Conservation (phyloP, 2,888 invertebrate genomes). For the Dermolepida albohirtum region DNA sequence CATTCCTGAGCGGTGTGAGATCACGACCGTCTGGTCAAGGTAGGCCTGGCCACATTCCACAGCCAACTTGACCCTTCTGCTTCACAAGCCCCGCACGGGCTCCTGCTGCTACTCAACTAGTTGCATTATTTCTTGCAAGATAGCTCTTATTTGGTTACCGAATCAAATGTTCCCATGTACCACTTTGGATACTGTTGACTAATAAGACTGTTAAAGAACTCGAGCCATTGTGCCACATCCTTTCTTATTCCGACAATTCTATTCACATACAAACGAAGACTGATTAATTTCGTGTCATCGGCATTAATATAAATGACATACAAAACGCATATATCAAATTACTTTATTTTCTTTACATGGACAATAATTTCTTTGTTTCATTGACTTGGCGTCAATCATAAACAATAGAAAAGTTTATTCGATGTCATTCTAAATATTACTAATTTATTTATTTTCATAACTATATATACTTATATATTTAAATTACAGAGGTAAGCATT, state of each 20-base stretch:
- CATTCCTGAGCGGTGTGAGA: conserved; percentile 63
- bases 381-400: conserved; percentile 9
- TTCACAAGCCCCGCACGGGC: conserved; percentile 52
- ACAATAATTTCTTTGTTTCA: conserved; percentile 26
- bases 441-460: too few species aligned
- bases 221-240: conserved; percentile 36
- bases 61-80: conserved; percentile 61
- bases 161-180: conserved; percentile 58
- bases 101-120: conserved; percentile 52
- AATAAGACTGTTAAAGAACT: conserved; percentile 39
- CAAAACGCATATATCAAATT: conserved; percentile 38
- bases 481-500: too few species aligned
- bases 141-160: conserved; percentile 58
- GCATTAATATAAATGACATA: conserved; percentile 37
- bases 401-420: conserved; percentile 19
- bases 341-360: conserved; percentile 27
- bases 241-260: conserved; percentile 38
- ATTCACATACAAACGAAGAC: conserved; percentile 29
- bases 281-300: conserved; percentile 40
- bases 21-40: conserved; percentile 64
- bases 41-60: conserved; percentile 64
- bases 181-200: conserved; percentile 35
- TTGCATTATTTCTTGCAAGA: conserved; percentile 57
- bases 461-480: too few species aligned
- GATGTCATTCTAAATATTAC: conserved; percentile 3